Evolutionary conservation across 37 sponge, comb jelly and placozoan genomes (phyloP).

Genomic region (Spongilla lacustris): DNA sequence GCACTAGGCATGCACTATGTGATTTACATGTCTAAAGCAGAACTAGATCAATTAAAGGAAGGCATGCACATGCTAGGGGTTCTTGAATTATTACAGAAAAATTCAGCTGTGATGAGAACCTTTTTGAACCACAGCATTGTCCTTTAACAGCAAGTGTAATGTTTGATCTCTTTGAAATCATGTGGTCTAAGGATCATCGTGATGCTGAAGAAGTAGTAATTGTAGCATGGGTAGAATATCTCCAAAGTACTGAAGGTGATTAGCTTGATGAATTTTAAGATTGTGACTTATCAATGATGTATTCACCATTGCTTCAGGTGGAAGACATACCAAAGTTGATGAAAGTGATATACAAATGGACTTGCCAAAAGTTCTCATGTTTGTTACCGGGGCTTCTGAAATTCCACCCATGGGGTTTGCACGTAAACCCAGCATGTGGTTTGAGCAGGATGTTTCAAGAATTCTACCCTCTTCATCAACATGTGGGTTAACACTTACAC

Average conservation of each 20-base stretch:
- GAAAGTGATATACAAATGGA: not conserved
- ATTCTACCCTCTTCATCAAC: constrained; percentile 4
- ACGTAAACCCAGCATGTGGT: not conserved
- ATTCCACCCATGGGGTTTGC: constrained; percentile 26
- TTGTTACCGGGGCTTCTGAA: constrained; percentile 2
- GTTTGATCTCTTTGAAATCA: not conserved
- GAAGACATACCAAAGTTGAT: not conserved
- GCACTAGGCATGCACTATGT: not conserved
- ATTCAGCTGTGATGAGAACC: not conserved
- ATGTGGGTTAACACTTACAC: not conserved
- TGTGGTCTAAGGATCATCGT: not conserved
- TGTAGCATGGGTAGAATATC: constrained; percentile 7
- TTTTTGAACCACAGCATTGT: not conserved
- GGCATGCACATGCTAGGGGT: not conserved
- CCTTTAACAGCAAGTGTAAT: not conserved
- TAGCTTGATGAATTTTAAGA: no score
- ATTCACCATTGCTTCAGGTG: not conserved
- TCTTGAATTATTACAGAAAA: not conserved
- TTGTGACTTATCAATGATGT: not conserved
- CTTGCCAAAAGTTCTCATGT: not conserved
- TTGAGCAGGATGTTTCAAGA: not conserved
- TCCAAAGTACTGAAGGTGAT: constrained; percentile 8
- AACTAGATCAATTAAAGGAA: constrained; percentile 16
- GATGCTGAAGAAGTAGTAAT: not conserved
- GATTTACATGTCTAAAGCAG: not conserved